Evolutionary conservation across 1,140 invertebrate genomes (phyloP).

Genomic region (Ctenoplectra terminalis): DNA sequence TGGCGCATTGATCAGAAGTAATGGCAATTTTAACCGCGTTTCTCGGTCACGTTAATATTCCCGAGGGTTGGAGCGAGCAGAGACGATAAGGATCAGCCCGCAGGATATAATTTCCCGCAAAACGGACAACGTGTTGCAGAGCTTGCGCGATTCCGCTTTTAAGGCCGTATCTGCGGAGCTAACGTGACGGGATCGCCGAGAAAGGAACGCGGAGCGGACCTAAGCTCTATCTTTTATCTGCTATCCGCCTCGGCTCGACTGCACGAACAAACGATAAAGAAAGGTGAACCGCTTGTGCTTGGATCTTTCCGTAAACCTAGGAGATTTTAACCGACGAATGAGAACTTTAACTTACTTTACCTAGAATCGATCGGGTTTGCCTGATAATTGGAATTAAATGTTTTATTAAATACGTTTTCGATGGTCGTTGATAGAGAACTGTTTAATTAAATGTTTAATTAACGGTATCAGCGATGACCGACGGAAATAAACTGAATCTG

Average conservation of each 20-base stretch:
- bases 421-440: no score
- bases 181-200: constrained; percentile 33
- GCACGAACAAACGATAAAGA: constrained; percentile 3
- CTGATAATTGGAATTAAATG: background rate
- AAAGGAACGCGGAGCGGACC: constrained; percentile 8
- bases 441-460: no score
- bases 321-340: background rate
- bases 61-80: background rate
- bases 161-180: constrained; percentile 23
- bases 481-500: no score
- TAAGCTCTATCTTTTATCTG: constrained; percentile 27
- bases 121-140: constrained; percentile 28
- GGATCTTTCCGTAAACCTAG: background rate
- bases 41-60: constrained; percentile 5
- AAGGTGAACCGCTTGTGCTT: background rate
- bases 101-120: constrained; percentile 34
- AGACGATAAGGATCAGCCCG: constrained; percentile 18
- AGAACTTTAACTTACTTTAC: background rate
- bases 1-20: background rate
- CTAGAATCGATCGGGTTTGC: background rate
- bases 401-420: background rate
- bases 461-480: no score
- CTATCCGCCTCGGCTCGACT: background rate
- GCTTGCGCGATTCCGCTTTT: constrained; percentile 20
- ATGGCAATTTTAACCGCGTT: background rate